Evolutionary conservation across 2,113 vertebrate species (phyloP).

Genomic region (Spizaetus ornatus): DNA sequence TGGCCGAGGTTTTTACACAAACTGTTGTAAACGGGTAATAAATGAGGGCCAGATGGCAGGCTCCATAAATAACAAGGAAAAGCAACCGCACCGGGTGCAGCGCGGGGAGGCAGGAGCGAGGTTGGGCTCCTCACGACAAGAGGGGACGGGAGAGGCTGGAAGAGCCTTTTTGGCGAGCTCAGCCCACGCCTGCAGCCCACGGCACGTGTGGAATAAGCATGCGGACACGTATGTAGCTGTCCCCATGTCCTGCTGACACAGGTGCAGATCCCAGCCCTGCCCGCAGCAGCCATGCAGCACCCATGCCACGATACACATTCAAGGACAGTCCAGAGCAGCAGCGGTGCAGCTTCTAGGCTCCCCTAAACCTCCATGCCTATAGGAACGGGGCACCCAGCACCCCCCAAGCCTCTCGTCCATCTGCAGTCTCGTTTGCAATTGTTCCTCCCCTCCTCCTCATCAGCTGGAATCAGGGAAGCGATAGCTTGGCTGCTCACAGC

Average conservation of each 20-base stretch:
- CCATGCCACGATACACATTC: rapidly evolving
- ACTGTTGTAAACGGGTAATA: background rate
- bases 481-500: background rate
- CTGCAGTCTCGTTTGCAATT: background rate
- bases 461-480: background rate
- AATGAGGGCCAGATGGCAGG: background rate
- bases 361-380: rapidly evolving
- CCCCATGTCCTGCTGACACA: rapidly evolving
- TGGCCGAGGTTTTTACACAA: background rate
- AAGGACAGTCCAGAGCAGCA: background rate
- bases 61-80: background rate
- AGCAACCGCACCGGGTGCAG: background rate
- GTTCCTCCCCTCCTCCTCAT: background rate
- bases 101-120: background rate
- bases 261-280: background rate
- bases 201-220: rapidly evolving
- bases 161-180: background rate
- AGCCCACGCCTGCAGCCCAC: background rate
- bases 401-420: background rate
- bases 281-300: background rate
- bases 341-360: background rate
- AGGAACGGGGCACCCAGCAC: background rate
- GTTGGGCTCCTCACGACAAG: background rate
- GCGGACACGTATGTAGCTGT: rapidly evolving
- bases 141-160: background rate